Evolutionary conservation across 2,888 invertebrate genomes (phyloP), one percentile per base, ranked within the genome.

Genomic region (Acheta domesticus): DNA sequence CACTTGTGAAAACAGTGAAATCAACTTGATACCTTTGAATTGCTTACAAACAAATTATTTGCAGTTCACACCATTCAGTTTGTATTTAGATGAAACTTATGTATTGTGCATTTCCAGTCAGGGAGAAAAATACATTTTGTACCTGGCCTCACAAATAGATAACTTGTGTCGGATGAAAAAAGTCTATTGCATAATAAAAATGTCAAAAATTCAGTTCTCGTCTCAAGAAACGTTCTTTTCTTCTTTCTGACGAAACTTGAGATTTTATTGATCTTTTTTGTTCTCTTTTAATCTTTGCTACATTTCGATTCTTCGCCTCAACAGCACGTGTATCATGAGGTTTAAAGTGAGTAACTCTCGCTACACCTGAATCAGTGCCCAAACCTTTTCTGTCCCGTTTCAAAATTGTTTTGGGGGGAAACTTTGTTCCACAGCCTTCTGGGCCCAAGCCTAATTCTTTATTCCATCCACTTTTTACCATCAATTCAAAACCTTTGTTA

Each of bases 401-500:
- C 80, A 93, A 87, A 11, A 92, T 87, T 4, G 95, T 92, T 88
- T 93, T 95, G 0, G 95, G 89, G 0, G 95, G 96, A 85, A 92
- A 94, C 83, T 91, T 91, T 49, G 90, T 89, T 0, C 95, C 95
- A 77, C 88, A 87, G 2, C 93, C 93, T 78, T 90, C 88, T 3
- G 91, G 91, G 0, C 96, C 96, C 48, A 96, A 87, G 0, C 95
- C 96, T 75, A 88, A 88, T 80, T 93, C 91, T 82, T 89, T 91
- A 83, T 95, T 90, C 96, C 96, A 96, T 12, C 96, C 96, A 82
- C 89, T 91, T 84, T 91, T 93, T 12, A 94, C 83, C 90, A 96
- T 91, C 81, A 96, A 88, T 85, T 93, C 93, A 84, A 92, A 94
- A 0, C 96, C 96, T 84, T 87, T 91, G 85, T 95, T 96, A 49